Conservation (phyloP, 2,113 vertebrate genomes). For the Crotophaga sulcirostris region DNA sequence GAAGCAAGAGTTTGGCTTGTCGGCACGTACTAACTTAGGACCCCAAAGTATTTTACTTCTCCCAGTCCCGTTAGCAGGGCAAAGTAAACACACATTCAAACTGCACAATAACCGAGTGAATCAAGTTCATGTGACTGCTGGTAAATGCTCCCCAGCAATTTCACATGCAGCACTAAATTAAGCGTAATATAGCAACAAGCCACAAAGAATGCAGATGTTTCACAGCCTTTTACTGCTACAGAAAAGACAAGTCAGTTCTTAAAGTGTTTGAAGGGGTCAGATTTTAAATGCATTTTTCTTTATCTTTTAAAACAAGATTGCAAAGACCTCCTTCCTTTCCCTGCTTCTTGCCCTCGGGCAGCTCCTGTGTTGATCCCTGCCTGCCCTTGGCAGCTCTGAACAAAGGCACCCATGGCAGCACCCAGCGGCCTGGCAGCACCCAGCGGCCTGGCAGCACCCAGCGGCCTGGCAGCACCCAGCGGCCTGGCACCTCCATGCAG, state of each 20-base stretch:
- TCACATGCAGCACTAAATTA: background rate
- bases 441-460: background rate
- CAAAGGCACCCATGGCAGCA: slow-evolving; percentile 8
- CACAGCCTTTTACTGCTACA: background rate
- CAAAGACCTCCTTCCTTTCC: background rate
- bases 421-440: background rate
- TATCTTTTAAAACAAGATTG: background rate
- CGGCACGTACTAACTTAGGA: background rate
- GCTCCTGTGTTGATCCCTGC: background rate
- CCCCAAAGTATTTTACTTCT: background rate
- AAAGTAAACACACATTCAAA: slow-evolving; percentile 11
- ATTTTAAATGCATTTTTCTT: background rate
- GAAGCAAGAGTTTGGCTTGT: background rate
- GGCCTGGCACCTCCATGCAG: too few species aligned
- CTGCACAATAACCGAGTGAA: background rate
- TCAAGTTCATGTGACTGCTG: slow-evolving; percentile 11
- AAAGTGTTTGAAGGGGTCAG: background rate
- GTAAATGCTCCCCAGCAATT: background rate
- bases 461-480: background rate
- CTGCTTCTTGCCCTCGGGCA: background rate
- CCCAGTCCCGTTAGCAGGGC: background rate
- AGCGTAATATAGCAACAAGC: background rate
- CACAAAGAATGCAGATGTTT: background rate
- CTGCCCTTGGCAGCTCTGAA: background rate
- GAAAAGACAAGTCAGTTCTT: background rate